Conservation (phyloP, 2,888 invertebrate genomes). For the Calliopum simillimum region DNA sequence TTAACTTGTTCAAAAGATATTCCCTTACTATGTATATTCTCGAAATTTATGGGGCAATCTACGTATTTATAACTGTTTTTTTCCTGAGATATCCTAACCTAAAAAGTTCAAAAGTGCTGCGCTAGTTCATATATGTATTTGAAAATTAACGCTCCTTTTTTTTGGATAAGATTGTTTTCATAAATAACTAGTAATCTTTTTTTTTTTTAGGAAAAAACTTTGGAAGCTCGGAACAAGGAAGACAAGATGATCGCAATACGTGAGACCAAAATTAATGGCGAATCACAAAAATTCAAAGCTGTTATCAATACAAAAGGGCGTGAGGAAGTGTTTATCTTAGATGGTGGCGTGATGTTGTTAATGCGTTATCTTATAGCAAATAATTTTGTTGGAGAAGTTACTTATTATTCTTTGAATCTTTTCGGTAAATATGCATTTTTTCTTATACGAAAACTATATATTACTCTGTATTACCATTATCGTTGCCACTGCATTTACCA, state of each 20-base stretch:
- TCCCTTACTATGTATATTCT: too few relatives aligned
- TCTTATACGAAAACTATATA: neutral
- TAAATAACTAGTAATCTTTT: neutral
- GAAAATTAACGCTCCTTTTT: too few relatives aligned
- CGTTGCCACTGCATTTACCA: neutral
- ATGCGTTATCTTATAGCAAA: constrained; percentile 58
- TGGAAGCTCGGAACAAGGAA: constrained; percentile 55
- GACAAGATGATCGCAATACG: constrained; percentile 54
- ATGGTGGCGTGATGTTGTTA: constrained; percentile 60
- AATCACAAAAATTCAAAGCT: constrained; percentile 56
- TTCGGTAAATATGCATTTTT: constrained; percentile 48
- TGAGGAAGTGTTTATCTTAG: constrained; percentile 56
- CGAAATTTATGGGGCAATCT: too few relatives aligned
- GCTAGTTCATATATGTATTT: too few relatives aligned
- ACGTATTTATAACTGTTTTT: too few relatives aligned
- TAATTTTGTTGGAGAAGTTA: constrained; percentile 54
- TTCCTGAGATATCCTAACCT: too few relatives aligned
- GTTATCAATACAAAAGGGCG: constrained; percentile 57
- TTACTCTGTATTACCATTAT: neutral
- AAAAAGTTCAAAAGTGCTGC: too few relatives aligned
- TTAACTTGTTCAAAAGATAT: too few relatives aligned
- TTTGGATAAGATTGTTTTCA: neutral
- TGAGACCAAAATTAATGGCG: constrained; percentile 56
- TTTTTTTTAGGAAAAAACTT: constrained; percentile 50
- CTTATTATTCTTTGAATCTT: constrained; percentile 59